A percentile compares a stretch with the other conserved stretches of the same genome.
phyloP scores from a whole-genome alignment of 2,113 vertebrate species.

The Nothobranchius kuhntae region DNA sequence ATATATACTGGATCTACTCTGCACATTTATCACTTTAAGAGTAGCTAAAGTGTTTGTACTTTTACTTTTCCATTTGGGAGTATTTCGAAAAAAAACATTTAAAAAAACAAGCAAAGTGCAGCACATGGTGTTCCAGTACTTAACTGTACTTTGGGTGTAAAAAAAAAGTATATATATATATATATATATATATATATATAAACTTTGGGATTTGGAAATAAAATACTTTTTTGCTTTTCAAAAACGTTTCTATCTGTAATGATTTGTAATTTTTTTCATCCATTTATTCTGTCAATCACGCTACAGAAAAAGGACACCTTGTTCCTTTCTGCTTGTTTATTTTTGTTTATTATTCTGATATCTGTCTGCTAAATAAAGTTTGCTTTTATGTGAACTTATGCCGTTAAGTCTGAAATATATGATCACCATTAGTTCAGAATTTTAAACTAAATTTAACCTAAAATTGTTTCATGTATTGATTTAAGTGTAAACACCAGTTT shows the following conservation, averaged over 20 bases:
- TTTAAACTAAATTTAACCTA: not conserved
- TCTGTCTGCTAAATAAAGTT: not conserved
- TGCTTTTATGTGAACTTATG: not conserved
- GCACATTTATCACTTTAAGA: not conserved
- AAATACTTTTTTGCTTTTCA: not conserved
- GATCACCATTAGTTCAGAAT: not conserved
- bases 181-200: not conserved
- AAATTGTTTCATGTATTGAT: not conserved
- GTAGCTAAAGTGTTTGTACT: not conserved
- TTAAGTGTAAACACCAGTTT: conserved; percentile 5
- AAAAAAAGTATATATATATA: no score
- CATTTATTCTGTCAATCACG: conserved; percentile 13
- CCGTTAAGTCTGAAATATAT: not conserved
- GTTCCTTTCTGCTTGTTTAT: conserved; percentile 13
- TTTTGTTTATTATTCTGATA: not conserved
- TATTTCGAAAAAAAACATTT: not conserved
- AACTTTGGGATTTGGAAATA: conserved; percentile 8
- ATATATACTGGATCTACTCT: not conserved
- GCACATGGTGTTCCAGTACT: not conserved
- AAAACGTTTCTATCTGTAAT: no score
- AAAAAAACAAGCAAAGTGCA: conserved; percentile 1
- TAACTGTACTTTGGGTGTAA: not conserved
- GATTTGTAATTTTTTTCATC: not conserved
- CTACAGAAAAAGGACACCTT: conserved; percentile 28
- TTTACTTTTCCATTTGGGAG: not conserved